phyloP scores from a whole-genome alignment of 92 coral and sea anemone genomes.

The Pocillopora meandrina region DNA sequence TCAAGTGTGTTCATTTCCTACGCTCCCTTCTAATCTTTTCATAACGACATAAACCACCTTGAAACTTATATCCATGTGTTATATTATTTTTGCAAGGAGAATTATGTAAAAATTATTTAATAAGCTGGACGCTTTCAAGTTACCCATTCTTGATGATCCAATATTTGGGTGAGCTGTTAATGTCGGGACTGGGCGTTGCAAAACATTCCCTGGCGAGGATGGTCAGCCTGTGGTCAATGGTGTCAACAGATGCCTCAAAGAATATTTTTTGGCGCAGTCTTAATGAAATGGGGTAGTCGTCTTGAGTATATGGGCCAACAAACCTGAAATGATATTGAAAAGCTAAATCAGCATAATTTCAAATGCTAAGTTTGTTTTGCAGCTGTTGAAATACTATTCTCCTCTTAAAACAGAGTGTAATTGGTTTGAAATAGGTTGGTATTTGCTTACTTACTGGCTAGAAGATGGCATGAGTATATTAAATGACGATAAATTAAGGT shows the following conservation, averaged over 20 bases:
- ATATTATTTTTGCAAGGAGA: too few species aligned
- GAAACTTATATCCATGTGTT: too few species aligned
- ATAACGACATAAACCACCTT: not conserved
- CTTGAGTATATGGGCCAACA: slow-evolving; percentile 32
- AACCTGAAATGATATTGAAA: not conserved
- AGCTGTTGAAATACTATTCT: too few species aligned
- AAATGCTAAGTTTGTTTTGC: not conserved
- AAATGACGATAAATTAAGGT: too few species aligned
- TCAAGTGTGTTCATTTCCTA: too few species aligned
- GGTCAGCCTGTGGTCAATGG: slow-evolving; percentile 46
- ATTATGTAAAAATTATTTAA: too few species aligned
- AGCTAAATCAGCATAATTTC: not conserved
- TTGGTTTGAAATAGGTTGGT: too few species aligned
- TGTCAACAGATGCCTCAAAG: slow-evolving; percentile 62
- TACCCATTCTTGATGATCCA: slow-evolving; percentile 63
- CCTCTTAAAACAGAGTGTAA: too few species aligned
- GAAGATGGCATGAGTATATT: too few species aligned
- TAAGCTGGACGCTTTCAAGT: not conserved
- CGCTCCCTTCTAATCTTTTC: too few species aligned
- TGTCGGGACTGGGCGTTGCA: slow-evolving; percentile 61
- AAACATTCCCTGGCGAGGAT: slow-evolving; percentile 58
- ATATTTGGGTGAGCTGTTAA: slow-evolving; percentile 52
- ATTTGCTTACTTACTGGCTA: too few species aligned
- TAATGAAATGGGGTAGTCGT: slow-evolving; percentile 53
- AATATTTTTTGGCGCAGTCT: slow-evolving; percentile 50